A percentile compares a stretch with the other conserved stretches of the same genome.
Evolutionary conservation across 2,797 vertebrate species (phyloP).

Genomic region (Sebastes diaconus): DNA sequence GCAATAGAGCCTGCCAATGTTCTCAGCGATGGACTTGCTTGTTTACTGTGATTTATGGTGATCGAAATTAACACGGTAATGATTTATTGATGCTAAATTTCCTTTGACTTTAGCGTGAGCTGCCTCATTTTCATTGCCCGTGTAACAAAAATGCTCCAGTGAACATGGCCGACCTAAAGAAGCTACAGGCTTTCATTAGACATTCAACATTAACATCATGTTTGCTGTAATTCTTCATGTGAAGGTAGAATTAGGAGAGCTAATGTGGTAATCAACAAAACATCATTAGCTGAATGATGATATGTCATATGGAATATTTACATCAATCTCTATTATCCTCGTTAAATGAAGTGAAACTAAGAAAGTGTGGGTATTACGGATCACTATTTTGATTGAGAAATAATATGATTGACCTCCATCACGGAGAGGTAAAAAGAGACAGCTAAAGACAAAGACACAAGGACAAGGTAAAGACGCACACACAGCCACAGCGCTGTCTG

Average conservation of each 20-base stretch:
- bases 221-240: conserved; percentile 48
- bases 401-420: conserved; percentile 46
- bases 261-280: conserved; percentile 66
- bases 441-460: conserved; percentile 37
- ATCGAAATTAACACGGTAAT: conserved; percentile 36
- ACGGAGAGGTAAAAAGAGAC: conserved; percentile 32
- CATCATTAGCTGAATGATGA: conserved; percentile 63
- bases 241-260: conserved; percentile 45
- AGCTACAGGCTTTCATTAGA: conserved; percentile 33
- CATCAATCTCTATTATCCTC: conserved; percentile 67
- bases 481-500: neutral
- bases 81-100: conserved; percentile 54
- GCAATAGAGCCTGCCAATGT: conserved; percentile 3
- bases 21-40: conserved; percentile 7
- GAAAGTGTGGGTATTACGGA: conserved; percentile 28
- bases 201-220: conserved; percentile 31
- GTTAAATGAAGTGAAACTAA: conserved; percentile 63
- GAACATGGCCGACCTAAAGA: conserved; percentile 20
- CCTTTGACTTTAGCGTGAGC: conserved; percentile 32
- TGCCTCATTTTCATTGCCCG: conserved; percentile 22
- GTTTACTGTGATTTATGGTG: conserved; percentile 50
- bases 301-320: conserved; percentile 62
- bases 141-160: conserved; percentile 10
- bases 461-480: conserved; percentile 22
- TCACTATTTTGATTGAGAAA: conserved; percentile 53